Evolutionary conservation across 2,113 vertebrate genomes (phyloP), one percentile per base, ranked within the genome.

Genomic region (Pluvianellus socialis): DNA sequence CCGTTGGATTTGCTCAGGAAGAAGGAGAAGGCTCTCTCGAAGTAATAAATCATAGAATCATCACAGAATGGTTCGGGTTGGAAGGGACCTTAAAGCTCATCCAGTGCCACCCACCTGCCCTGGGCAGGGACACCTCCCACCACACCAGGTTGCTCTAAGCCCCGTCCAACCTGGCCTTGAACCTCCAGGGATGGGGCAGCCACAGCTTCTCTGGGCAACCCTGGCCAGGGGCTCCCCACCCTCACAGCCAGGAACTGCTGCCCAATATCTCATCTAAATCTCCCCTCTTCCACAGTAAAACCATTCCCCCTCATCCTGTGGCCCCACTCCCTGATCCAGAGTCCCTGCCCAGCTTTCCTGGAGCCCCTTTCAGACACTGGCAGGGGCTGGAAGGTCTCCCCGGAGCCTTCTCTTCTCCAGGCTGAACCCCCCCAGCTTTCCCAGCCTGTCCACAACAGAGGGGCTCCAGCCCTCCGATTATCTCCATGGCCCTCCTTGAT

Each of bases 221-320:
- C 40, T 15, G 4, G 9, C 24, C 61, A 62, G 61, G 15, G 35
- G 15, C 59, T 62, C 59, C 26, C 35, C 59, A 26, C 35, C n/a
- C 59, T 40, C 35, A 38, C n/a, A 62, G 9, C 10, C 3, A 38
- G 27, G 4, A 62, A 62, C 18, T 40, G 11, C 61, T 62, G 7
- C 61, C 61, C 7, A 4, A 38, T 3, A 63, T 28, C 61, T 19
- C 16, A 28, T 3, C 17, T 63, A 1, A 40, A 63, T 40, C 15
- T 38, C 35, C 61, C 61, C 61, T 63, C 61, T 63, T 63, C 0
- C 11, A 12, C 14, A 18, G 2, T 63, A 12, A 40, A 62, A 5
- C 35, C 3, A 0, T 63, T 27, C 16, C 35, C 24, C 35, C 24
- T 38, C 2, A 0, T 40, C 15, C 61, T 12, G 2, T 27, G 10